Percentiles rank a stretch among this genome's conserved stretches.
phyloP scores from a whole-genome alignment of 1,140 invertebrate species.

The Globodera ellingtonae region DNA sequence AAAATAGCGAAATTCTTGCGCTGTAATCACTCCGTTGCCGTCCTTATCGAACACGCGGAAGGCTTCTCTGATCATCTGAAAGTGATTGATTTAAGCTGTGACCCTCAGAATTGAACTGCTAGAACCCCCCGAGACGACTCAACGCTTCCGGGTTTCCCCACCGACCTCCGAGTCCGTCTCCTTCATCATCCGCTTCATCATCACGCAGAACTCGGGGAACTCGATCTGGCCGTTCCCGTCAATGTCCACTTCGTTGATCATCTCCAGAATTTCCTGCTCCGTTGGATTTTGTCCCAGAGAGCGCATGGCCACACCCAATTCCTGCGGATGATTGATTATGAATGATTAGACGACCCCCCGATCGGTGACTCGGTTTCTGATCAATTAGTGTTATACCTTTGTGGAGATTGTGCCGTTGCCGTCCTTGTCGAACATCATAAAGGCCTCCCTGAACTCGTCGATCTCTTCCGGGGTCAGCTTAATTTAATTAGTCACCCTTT shows the following conservation, averaged over 20 bases:
- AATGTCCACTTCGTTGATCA: conserved; percentile 95
- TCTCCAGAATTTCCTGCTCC: conserved; percentile 95
- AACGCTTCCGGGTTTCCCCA: neutral
- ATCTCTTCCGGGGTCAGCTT: conserved; percentile 60
- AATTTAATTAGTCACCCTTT: neutral
- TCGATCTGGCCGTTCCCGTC: conserved; percentile 94
- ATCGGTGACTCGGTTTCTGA: conserved; percentile 69
- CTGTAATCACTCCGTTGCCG: conserved; percentile 76
- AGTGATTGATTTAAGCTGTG: conserved; percentile 45
- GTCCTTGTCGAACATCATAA: conserved; percentile 98
- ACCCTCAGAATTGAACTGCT: neutral
- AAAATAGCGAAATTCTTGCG: conserved; percentile 85
- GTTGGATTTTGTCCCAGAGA: conserved; percentile 98
- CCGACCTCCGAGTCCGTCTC: conserved; percentile 39
- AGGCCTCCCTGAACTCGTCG: conserved; percentile 94
- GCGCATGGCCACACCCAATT: conserved; percentile 97
- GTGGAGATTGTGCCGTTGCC: conserved; percentile 95
- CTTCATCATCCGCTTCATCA: conserved; percentile 66
- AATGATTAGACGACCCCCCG: conserved; percentile 94
- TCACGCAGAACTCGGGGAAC: conserved; percentile 77
- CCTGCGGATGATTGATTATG: conserved; percentile 76
- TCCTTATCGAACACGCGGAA: conserved; percentile 65
- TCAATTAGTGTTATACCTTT: neutral
- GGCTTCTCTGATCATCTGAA: conserved; percentile 63
- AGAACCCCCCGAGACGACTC: neutral